Percentiles rank a stretch among this genome's conserved stretches.
These are phyloP conservation scores for Phyto melanocephala DNA, from an alignment of 2,888 invertebrate genomes.

Conservation along the genomic window DNA sequence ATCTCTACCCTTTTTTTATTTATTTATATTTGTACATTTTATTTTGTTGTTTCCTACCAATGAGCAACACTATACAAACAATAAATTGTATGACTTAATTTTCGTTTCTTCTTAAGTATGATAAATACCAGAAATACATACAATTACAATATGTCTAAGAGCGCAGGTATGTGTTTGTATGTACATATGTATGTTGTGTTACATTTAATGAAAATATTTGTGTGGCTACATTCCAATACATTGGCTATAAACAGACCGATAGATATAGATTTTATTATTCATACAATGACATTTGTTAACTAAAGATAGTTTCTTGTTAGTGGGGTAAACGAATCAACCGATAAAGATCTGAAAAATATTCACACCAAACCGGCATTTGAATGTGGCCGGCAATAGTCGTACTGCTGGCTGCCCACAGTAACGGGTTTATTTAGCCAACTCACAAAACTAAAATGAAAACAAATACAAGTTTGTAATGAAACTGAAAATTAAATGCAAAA, in stretches of 20 bases:
- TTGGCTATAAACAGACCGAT: neutral
- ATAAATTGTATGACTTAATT: conserved; percentile 52
- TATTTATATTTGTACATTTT: conserved; percentile 25
- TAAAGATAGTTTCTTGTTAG: neutral
- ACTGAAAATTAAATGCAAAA: conserved; percentile 9
- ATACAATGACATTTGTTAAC: conserved; percentile 2
- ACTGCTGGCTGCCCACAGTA: conserved; percentile 26
- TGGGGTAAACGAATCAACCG: neutral
- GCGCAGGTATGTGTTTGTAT: neutral
- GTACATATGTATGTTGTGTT: conserved; percentile 6
- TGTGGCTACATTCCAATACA: conserved; percentile 61
- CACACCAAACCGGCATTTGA: conserved; percentile 55
- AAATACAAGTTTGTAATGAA: neutral
- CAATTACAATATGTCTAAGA: conserved; percentile 30
- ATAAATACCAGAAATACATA: conserved; percentile 53
- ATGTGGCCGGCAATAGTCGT: conserved; percentile 33
- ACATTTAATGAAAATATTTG: conserved; percentile 63
- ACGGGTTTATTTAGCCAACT: conserved; percentile 2
- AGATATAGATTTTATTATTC: conserved; percentile 44
- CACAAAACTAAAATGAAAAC: neutral
- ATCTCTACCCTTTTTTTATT: conserved; percentile 15
- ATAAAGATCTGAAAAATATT: conserved; percentile 36
- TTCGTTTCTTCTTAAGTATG: neutral
- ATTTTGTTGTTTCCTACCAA: conserved; percentile 14
- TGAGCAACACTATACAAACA: conserved; percentile 46